Evolutionary conservation across 2,888 invertebrate species (phyloP).

Genomic region (Eueremaeus valkanovi): DNA sequence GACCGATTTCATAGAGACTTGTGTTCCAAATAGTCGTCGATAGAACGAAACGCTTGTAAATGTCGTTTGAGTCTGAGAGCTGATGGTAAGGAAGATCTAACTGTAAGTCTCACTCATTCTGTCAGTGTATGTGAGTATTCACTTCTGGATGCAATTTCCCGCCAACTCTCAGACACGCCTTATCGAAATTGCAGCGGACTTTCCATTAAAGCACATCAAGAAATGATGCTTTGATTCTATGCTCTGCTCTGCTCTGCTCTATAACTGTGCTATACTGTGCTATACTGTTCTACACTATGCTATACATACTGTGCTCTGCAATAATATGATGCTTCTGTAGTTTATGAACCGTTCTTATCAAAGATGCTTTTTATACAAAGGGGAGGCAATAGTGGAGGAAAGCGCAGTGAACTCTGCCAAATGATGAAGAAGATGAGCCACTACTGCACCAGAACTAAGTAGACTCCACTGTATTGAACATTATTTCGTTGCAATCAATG

Average conservation of each 20-base stretch:
- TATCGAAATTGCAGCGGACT: conserved; percentile 26
- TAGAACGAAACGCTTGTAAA: neutral
- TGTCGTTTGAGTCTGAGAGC: neutral
- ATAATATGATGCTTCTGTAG: neutral
- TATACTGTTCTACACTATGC: too few relatives aligned
- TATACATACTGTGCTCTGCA: neutral
- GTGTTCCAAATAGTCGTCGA: neutral
- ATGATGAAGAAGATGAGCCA: conserved; percentile 28
- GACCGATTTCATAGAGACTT: neutral
- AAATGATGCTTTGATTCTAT: conserved; percentile 23
- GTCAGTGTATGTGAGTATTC: neutral
- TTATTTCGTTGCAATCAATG: neutral
- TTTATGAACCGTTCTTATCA: conserved; percentile 26
- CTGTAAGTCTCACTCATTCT: neutral
- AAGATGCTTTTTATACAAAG: conserved; percentile 10
- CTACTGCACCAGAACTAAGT: conserved; percentile 10
- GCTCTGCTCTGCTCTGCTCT: neutral
- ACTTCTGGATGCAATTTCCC: conserved; percentile 34
- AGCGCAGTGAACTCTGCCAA: neutral
- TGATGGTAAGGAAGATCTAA: neutral
- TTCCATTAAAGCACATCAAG: conserved; percentile 31
- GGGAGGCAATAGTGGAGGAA: conserved; percentile 12
- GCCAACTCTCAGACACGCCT: conserved; percentile 8
- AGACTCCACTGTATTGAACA: conserved; percentile 8
- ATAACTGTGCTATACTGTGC: neutral